phyloP scores from a whole-genome alignment of 2,113 vertebrate genomes.

The Microtus ochrogaster region DNA sequence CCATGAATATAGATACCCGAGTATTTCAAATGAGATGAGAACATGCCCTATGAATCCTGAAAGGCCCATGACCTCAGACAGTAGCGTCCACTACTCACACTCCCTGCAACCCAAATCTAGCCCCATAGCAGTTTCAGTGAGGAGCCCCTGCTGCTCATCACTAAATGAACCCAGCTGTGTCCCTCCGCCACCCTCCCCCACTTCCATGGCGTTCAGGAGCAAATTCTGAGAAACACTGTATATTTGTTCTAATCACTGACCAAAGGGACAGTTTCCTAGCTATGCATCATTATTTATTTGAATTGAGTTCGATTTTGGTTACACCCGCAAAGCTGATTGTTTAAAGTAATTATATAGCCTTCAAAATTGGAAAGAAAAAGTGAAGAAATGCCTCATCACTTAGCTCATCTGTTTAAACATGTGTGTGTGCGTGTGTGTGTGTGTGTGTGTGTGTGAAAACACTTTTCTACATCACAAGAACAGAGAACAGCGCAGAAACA shows the following conservation, averaged over 20 bases:
- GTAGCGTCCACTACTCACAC: neutral
- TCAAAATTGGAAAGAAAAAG: constrained; percentile 54
- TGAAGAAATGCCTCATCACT: constrained; percentile 47
- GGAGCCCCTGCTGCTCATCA: rapidly evolving
- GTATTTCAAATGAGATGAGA: neutral
- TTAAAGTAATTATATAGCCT: constrained; percentile 47
- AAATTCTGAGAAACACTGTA: constrained; percentile 27
- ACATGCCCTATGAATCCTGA: neutral
- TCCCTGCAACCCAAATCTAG: neutral
- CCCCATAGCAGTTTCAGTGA: too few species aligned
- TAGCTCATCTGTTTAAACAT: constrained; percentile 50
- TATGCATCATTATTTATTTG: constrained; percentile 60
- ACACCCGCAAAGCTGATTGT: constrained; percentile 48
- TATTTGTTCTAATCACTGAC: constrained; percentile 53
- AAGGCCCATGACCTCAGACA: neutral
- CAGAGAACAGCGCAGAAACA: neutral
- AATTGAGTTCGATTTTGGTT: constrained; percentile 51
- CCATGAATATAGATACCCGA: neutral
- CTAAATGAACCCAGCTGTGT: neutral
- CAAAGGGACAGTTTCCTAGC: constrained; percentile 23
- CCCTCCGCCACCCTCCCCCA: neutral
- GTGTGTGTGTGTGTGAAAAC: neutral
- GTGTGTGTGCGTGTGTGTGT: neutral
- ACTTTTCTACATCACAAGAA: neutral
- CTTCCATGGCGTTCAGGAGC: neutral